Evolutionary conservation across 2,888 invertebrate genomes (phyloP).

Genomic region (Eustalomyia histrio): DNA sequence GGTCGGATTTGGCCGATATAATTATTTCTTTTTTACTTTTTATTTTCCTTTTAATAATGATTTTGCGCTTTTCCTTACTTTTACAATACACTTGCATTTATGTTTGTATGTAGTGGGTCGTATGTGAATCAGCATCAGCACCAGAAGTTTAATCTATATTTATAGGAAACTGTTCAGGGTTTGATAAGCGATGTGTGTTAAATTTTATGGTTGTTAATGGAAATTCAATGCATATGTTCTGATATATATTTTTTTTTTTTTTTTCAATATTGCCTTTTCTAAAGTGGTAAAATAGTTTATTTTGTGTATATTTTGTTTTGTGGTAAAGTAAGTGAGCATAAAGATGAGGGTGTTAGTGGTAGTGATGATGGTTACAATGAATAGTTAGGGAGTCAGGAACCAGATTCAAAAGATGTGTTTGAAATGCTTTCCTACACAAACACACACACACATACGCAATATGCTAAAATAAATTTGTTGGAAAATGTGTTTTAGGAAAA

Average conservation of each 20-base stretch:
- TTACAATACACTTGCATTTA: slow-evolving; percentile 17
- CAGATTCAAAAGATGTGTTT: too few relatives aligned
- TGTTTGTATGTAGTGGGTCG: neutral
- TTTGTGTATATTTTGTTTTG: slow-evolving; percentile 49
- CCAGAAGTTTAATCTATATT: slow-evolving; percentile 41
- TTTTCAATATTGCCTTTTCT: neutral
- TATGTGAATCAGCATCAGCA: slow-evolving; percentile 22
- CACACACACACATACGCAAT: too few relatives aligned
- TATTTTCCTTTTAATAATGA: slow-evolving; percentile 15
- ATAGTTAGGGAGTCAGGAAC: too few relatives aligned
- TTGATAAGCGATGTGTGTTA: slow-evolving; percentile 63
- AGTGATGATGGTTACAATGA: neutral
- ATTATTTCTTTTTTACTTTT: neutral
- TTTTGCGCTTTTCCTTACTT: slow-evolving; percentile 7
- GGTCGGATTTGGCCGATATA: too few relatives aligned
- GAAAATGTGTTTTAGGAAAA: too few relatives aligned
- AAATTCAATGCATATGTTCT: slow-evolving; percentile 58
- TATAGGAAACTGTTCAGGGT: slow-evolving; percentile 60
- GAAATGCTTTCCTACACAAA: too few relatives aligned
- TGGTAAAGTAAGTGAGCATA: slow-evolving; percentile 3
- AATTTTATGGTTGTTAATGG: slow-evolving; percentile 62
- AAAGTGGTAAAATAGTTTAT: slow-evolving; percentile 57
- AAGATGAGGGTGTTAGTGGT: slow-evolving; percentile 18
- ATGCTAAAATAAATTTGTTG: too few relatives aligned
- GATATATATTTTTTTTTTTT: slow-evolving; percentile 3